Conservation (phyloP, 2,888 invertebrate species). For the Pocota personata region DNA sequence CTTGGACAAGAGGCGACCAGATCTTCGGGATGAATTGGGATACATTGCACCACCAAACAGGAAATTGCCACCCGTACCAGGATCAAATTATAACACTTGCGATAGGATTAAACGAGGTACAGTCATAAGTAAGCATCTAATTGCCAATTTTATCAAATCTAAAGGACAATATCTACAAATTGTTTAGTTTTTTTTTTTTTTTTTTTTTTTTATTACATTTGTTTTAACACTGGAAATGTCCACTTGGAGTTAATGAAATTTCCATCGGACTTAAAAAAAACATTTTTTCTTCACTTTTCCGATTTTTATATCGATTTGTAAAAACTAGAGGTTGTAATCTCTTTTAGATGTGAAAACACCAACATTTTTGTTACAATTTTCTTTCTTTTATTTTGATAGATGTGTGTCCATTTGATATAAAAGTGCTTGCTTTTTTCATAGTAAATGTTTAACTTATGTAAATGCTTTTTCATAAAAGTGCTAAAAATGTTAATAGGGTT, state of each 20-base stretch:
- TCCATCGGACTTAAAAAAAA: slow-evolving; percentile 6
- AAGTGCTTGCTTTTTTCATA: slow-evolving; percentile 59
- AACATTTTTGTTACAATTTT: neutral
- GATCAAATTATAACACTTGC: slow-evolving; percentile 96
- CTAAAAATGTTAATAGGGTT: too few relatives aligned
- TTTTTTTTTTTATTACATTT: slow-evolving; percentile 14
- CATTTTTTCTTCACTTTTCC: neutral
- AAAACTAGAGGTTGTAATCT: slow-evolving; percentile 23
- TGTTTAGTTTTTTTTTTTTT: slow-evolving; percentile 28
- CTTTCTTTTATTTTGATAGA: slow-evolving; percentile 33
- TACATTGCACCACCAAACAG: slow-evolving; percentile 97
- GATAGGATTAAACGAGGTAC: slow-evolving; percentile 97
- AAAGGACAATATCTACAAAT: slow-evolving; percentile 71
- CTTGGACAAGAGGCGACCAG: slow-evolving; percentile 92
- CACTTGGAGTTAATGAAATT: slow-evolving; percentile 56
- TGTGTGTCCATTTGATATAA: slow-evolving; percentile 71
- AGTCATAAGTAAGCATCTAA: slow-evolving; percentile 91
- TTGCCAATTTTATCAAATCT: slow-evolving; percentile 76
- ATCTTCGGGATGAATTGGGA: slow-evolving; percentile 93
- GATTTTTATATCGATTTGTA: slow-evolving; percentile 25
- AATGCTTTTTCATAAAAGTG: slow-evolving; percentile 2
- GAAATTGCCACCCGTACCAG: slow-evolving; percentile 95
- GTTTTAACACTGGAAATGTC: slow-evolving; percentile 58
- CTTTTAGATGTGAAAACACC: slow-evolving; percentile 23
- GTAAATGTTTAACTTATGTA: neutral